Conservation (phyloP, 2,797 vertebrate species). For the Dermochelys coriacea region DNA sequence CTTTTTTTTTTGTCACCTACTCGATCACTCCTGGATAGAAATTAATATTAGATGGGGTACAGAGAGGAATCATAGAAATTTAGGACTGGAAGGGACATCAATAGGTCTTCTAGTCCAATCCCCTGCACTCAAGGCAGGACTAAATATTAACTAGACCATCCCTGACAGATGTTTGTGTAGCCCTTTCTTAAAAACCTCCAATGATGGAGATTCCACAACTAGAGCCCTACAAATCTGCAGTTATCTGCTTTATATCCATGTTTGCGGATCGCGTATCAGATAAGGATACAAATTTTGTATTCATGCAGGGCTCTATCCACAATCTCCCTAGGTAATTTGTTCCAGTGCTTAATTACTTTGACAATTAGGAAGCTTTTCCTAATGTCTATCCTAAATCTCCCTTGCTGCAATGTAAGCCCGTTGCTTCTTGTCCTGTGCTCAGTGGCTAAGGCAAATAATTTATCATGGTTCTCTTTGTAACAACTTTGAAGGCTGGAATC, state of each 20-base stretch:
- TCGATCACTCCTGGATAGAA: not conserved
- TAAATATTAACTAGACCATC: not conserved
- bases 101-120: not conserved
- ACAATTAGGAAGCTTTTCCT: not conserved
- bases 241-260: no score
- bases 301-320: no score
- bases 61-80: not conserved
- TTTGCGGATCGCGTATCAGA: no score
- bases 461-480: not conserved
- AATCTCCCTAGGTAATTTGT: not conserved
- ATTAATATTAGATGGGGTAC: not conserved
- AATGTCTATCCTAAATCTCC: not conserved
- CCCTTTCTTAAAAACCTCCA: not conserved
- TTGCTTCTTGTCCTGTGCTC: not conserved
- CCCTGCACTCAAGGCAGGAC: not conserved
- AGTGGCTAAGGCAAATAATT: not conserved
- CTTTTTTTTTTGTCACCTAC: not conserved
- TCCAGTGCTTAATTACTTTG: not conserved
- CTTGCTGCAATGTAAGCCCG: not conserved
- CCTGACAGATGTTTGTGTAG: not conserved
- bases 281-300: no score
- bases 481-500: not conserved
- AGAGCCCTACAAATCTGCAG: not conserved
- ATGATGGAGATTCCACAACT: not conserved
- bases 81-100: not conserved